Evolutionary conservation across 2,113 vertebrate species (phyloP), one percentile per base, ranked within the genome.

Genomic region (Melanerpes formicivorus): DNA sequence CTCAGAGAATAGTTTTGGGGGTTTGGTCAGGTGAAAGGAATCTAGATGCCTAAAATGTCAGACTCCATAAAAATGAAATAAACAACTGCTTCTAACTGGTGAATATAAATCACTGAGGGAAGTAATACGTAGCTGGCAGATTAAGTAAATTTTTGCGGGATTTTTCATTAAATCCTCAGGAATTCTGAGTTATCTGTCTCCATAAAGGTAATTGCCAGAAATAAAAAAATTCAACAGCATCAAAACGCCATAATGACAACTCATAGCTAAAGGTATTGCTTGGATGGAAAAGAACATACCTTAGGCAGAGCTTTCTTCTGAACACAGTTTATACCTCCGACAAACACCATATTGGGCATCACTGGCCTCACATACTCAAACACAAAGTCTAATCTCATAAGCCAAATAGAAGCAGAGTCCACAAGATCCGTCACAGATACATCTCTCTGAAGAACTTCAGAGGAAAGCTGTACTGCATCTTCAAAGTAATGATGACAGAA

Each of bases 341-440:
- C 71, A 30, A 98, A 97, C 30, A 98, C 76, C 84, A 98, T 95
- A 77, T 98, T 99, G 42, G 99, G 99, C 98, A 99, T 98, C 46
- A 98, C 82, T 0, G 98, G 98, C 27, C 98, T 97, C 14, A 98
- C 98, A 2, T 96, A 96, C 54, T 99, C 98, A 6, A 99, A 86
- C 2, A 97, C 98, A 71, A 98, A 98, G 94, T 99, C 98, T 1
- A 94, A 97, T 85, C 98, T 98, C 71, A 98, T 59, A 63, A 99
- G 86, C 98, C 98, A 98, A 58, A 99, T 6, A 3, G 97, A 96
- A 56, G 96, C 97, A 22, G 93, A 82, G 27, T 69, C 93, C 79
- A 99, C 71, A 30, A 98, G 95, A 30, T 98, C 93, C 0, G 58
- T 23, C 17, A 98, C 8, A 25, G 95, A 80, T 60, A 98, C 94